Base-by-base conservation (phyloP, 2,797 vertebrate genomes). In the Enteromius anoplus region DNA sequence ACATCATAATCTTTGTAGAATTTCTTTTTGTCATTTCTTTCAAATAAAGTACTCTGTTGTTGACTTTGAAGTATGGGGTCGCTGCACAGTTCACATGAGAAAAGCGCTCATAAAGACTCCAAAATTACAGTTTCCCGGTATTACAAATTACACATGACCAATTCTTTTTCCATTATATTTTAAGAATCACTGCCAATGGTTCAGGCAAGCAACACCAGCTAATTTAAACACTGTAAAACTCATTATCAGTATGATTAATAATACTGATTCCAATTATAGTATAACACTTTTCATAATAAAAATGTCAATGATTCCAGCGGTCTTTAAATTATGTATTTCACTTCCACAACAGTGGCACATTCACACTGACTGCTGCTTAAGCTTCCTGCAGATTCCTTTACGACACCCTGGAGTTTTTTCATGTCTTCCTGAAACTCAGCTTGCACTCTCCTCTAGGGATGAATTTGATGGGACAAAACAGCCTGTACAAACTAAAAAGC, bases 381-480 rank as follows among this genome's bases (percentile, higher is more conserved):
- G 71, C 47, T 73, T 32, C 15, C 17, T 53, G 29, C 17, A 32
- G 17, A 55, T 75, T 32, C 19, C 49, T 55, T 75, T n/a, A 86
- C 69, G 78, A 72, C 19, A 34, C 70, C 47, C 70, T 73, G 10
- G 47, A 70, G 12, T 79, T 64, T 82, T 32, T 37, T 75, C 14
- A 1, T n/a, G 49, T 37, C 51, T n/a, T 75, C 32, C 51, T 58
- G 51, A 75, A 75, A 75, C 72, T 55, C 21, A 75, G n/a, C 51
- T 53, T 55, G 49, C 32, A 58, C 5, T 75, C 11, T 40, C 12
- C 81, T 86, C 78, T 82, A 87, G 89, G 90, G 87, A 45, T 81
- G 7, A 29, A 45, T 75, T 86, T 86, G 88, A 26, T 3, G 51
- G 86, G 65, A 75, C 81, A 85, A 82, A 89, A 76, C 70, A 62